phyloP scores from a whole-genome alignment of 2,888 invertebrate genomes.

The Drosophila stalkeri region DNA sequence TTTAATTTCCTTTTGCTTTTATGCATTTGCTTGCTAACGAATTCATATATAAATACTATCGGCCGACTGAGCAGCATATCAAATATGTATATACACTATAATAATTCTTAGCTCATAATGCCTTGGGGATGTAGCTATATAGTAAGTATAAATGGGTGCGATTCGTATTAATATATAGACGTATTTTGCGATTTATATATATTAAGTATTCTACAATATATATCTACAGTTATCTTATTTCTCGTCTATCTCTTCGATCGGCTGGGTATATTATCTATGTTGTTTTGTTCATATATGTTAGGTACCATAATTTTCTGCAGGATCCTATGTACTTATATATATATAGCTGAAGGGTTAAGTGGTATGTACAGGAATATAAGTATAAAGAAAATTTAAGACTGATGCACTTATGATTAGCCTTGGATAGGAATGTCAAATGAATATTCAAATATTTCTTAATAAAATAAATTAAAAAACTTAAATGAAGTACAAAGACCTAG shows the following conservation, averaged over 20 bases:
- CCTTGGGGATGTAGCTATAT: conserved; percentile 24
- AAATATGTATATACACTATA: conserved; percentile 64
- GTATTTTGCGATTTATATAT: conserved; percentile 32
- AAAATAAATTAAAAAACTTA: not conserved
- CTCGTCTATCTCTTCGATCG: conserved; percentile 20
- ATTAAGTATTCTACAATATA: conserved; percentile 67
- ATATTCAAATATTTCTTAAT: not conserved
- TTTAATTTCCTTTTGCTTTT: conserved; percentile 42
- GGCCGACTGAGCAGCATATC: conserved; percentile 60
- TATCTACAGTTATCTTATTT: conserved; percentile 71
- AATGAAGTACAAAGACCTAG: conserved; percentile 7
- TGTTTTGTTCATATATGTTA: conserved; percentile 59
- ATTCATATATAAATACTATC: conserved; percentile 58
- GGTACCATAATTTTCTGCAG: conserved; percentile 72
- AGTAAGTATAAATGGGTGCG: conserved; percentile 39
- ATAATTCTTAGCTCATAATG: conserved; percentile 59
- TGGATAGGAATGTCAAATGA: conserved; percentile 4
- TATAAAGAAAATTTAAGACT: conserved; percentile 7
- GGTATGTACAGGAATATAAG: conserved; percentile 69
- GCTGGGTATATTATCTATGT: conserved; percentile 50
- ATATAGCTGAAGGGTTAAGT: conserved; percentile 28
- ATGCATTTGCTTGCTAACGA: conserved; percentile 68
- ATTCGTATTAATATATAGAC: conserved; percentile 23
- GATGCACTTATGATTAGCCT: conserved; percentile 4
- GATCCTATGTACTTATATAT: conserved; percentile 56